These are phyloP conservation scores for Atopsyche davidsoni DNA, from an alignment of 1,140 invertebrate genomes.

Conservation along the genomic window DNA sequence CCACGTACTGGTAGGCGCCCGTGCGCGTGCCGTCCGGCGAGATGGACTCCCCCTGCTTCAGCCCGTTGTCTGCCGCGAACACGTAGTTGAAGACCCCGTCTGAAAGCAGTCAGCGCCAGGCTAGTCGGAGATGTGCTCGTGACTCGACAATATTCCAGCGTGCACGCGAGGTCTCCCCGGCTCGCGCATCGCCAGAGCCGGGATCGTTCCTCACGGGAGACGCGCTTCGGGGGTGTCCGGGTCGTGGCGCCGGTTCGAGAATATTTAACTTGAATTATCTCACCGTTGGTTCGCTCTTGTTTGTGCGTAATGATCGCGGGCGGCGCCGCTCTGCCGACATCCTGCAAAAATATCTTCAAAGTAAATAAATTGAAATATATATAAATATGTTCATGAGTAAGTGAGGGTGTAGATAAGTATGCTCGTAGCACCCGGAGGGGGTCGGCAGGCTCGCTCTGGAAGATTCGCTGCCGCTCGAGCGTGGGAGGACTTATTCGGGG, in stretches of 20 bases:
- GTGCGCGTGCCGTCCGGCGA: constrained; percentile 57
- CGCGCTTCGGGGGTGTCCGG: too few species aligned
- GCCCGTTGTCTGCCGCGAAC: constrained; percentile 60
- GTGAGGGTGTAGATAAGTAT: too few species aligned
- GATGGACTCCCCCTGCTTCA: constrained; percentile 58
- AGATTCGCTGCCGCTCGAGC: too few species aligned
- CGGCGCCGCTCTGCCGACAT: constrained; percentile 26
- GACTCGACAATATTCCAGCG: too few species aligned
- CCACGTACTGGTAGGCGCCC: constrained; percentile 59
- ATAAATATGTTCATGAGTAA: too few species aligned
- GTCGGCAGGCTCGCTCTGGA: too few species aligned
- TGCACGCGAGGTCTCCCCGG: too few species aligned
- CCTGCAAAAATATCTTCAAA: constrained; percentile 6
- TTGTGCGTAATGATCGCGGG: constrained; percentile 38
- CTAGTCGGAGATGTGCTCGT: too few species aligned
- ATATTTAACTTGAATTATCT: not conserved
- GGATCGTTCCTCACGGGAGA: too few species aligned
- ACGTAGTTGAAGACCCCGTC: constrained; percentile 58
- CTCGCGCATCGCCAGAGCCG: too few species aligned
- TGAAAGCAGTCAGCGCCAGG: constrained; percentile 13
- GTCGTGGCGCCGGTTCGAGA: not conserved
- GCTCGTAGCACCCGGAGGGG: too few species aligned
- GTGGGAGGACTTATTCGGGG: too few species aligned
- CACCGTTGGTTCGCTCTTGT: constrained; percentile 37
- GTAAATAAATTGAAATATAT: not conserved